These are phyloP conservation scores for Sterrhoptilus dennistouni DNA, from an alignment of 2,113 vertebrate genomes.

Conservation along the genomic window DNA sequence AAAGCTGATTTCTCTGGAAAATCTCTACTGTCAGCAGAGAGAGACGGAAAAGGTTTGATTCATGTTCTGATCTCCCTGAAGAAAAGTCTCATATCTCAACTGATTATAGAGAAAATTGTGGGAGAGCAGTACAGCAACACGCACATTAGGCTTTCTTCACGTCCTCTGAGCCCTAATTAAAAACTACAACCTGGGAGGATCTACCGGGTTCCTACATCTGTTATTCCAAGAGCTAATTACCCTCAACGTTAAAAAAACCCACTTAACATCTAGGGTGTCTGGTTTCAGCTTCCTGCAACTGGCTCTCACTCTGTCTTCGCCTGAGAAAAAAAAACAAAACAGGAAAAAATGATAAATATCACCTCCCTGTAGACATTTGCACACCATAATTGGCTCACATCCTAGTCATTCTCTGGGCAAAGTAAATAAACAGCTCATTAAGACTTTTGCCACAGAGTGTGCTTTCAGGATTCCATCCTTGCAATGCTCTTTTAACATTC, in stretches of 20 bases:
- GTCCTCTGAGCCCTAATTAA: not conserved
- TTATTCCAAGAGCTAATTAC: slow-evolving; percentile 41
- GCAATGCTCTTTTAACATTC: not conserved
- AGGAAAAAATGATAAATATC: not conserved
- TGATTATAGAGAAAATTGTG: not conserved
- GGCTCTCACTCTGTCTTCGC: not conserved
- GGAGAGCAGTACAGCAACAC: not conserved
- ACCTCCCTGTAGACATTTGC: not conserved
- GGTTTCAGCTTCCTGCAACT: not conserved
- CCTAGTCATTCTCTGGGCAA: not conserved
- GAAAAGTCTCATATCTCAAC: not conserved
- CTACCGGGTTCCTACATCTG: not conserved
- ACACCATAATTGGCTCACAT: not conserved
- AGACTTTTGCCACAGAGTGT: not conserved
- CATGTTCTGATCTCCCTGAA: not conserved
- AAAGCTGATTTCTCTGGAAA: slow-evolving; percentile 6
- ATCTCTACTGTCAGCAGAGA: not conserved
- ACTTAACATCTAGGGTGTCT: not conserved
- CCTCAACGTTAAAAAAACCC: not conserved
- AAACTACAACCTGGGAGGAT: not conserved
- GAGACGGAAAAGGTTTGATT: not conserved
- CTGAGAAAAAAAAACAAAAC: not conserved
- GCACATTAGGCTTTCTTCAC: not conserved
- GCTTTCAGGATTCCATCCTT: not conserved
- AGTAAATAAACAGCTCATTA: not conserved